Evolutionary conservation across 30 jellyfish, hydroid and myxozoan genomes (phyloP).

Genomic region (Rhopilema esculentum): DNA sequence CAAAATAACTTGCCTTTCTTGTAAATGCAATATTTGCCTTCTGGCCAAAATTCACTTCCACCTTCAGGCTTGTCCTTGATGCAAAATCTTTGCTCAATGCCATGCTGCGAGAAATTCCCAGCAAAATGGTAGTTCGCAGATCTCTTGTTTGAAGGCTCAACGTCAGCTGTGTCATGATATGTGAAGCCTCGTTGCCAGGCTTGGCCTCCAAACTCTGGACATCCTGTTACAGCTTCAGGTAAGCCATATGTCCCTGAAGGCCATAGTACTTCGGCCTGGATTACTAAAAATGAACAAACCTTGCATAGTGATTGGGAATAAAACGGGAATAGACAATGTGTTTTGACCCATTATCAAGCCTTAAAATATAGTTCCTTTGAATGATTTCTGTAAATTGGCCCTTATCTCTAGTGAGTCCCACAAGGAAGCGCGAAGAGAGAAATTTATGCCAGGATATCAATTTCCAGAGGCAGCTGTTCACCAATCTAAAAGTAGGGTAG

Average conservation of each 20-base stretch:
- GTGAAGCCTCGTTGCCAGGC: slow-evolving; percentile 93
- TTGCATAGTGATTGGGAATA: no score
- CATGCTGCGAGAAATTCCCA: slow-evolving; percentile 98
- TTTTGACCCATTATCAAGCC: no score
- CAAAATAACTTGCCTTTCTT: slow-evolving; percentile 78
- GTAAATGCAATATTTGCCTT: slow-evolving; percentile 94
- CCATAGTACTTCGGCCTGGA: slow-evolving; percentile 80
- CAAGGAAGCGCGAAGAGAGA: no score
- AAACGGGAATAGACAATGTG: no score
- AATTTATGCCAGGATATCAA: no score
- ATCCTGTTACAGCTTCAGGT: slow-evolving; percentile 96
- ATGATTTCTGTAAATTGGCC: no score
- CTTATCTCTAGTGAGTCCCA: no score
- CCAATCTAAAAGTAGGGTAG: no score
- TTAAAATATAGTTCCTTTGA: no score
- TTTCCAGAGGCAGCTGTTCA: no score
- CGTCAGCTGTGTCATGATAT: slow-evolving; percentile 96
- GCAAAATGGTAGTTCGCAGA: slow-evolving; percentile 97
- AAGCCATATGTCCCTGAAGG: slow-evolving; percentile 98
- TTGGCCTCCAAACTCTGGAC: slow-evolving; percentile 80
- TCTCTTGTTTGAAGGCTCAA: slow-evolving; percentile 93
- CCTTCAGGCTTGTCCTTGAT: slow-evolving; percentile 83
- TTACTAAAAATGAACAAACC: slow-evolving; percentile 37
- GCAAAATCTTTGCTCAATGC: slow-evolving; percentile 96
- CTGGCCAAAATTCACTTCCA: slow-evolving; percentile 94